Percentiles rank a stretch among this genome's conserved stretches.
These are phyloP conservation scores for Oreotrochilus melanogaster DNA, from an alignment of 2,113 vertebrate genomes.

Conservation along the genomic window DNA sequence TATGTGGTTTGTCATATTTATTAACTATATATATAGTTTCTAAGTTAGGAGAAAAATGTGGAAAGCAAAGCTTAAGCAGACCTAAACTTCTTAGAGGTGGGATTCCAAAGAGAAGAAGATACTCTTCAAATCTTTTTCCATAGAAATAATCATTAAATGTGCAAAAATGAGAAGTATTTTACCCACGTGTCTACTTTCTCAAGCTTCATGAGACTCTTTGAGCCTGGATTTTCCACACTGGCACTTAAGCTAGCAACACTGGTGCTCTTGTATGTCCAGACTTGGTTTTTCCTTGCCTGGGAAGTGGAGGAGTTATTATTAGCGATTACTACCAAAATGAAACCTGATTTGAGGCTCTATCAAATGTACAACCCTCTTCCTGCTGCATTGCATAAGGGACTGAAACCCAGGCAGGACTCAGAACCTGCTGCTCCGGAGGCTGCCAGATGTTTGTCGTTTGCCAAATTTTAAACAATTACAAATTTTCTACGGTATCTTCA, in stretches of 20 bases:
- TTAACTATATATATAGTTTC: slow-evolving; percentile 43
- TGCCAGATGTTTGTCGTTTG: slow-evolving; percentile 57
- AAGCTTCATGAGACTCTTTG: neutral
- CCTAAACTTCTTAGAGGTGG: slow-evolving; percentile 12
- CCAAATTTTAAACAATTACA: slow-evolving; percentile 64
- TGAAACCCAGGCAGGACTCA: neutral
- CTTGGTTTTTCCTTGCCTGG: slow-evolving; percentile 27
- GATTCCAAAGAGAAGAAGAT: slow-evolving; percentile 11
- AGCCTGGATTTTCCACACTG: neutral
- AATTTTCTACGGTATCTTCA: slow-evolving; percentile 58
- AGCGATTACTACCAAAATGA: slow-evolving; percentile 9
- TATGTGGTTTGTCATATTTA: slow-evolving; percentile 30
- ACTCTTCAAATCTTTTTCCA: neutral
- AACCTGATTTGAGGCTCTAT: slow-evolving; percentile 21
- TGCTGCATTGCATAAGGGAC: neutral
- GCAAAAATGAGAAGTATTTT: neutral
- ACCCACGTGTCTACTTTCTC: neutral
- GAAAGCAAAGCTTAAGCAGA: slow-evolving; percentile 21
- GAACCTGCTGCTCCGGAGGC: neutral
- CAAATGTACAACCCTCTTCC: neutral
- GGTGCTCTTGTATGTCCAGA: slow-evolving; percentile 16
- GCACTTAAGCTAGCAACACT: neutral
- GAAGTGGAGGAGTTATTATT: slow-evolving; percentile 27
- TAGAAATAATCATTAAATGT: slow-evolving; percentile 19
- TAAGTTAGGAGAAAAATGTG: slow-evolving; percentile 35